Evolutionary conservation across 2,113 vertebrate species (phyloP), one percentile per base, ranked within the genome.

Genomic region (Bos indicus): DNA sequence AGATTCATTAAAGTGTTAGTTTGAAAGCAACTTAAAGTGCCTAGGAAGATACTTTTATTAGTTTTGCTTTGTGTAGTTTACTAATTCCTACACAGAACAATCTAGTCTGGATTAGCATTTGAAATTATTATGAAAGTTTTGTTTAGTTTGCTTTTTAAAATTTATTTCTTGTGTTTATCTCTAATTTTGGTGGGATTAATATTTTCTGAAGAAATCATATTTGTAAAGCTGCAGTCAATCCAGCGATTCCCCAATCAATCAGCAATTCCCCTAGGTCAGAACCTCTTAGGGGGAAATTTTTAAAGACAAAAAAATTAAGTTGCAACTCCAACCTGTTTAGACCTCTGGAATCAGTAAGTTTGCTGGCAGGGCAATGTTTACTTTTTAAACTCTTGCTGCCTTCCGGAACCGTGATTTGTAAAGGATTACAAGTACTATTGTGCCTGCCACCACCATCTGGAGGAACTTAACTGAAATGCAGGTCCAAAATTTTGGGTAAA

Each of bases 401-500:
- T 15, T 14, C 11, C 91, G 36, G 57, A 15, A 74, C 51, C 17
- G 17, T 28, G 51, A 26, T 90, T 82, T 83, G 25, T 7, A 52
- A 92, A 28, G 30, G 33, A 64, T 33, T 36, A 19, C 52, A 56
- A 82, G 56, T 7, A 60, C 84, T 91, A 46, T 57, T 91, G 2
- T 48, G 43, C n/a, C 81, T 56, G 71, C 33, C 87, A 71, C 36
- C 60, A 96, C 97, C 93, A 78, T 95, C 91, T 93, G 78, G 93
- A 86, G 82, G 86, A 88, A 93, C 51, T 74, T 81, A 77, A 36
- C 43, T 87, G 95, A 93, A 94, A 89, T 80, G 40, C 78, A 95
- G 77, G 51, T 56, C 43, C 33, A 46, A 12, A 11, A 28, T 81
- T 43, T 46, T 60, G 12, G 40, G 23, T 71, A 60, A 56, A 56